These are phyloP conservation scores for Betta splendens DNA, from an alignment of 2,797 vertebrate species.

Conservation along the genomic window DNA sequence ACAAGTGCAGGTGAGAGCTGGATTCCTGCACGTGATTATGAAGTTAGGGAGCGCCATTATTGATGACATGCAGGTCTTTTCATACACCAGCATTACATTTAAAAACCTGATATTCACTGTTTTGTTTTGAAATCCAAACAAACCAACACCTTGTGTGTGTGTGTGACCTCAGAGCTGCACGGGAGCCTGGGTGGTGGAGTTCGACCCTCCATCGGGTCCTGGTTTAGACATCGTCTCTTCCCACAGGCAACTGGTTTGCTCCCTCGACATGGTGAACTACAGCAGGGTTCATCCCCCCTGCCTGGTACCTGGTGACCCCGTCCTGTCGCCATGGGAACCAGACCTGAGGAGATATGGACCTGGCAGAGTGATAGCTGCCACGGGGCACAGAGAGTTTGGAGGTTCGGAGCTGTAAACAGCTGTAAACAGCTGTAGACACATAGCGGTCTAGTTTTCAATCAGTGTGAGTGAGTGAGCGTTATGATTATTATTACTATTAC, in stretches of 20 bases:
- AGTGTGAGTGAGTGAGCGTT: too few relatives aligned
- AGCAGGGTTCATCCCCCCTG: constrained; percentile 50
- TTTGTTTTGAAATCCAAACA: neutral
- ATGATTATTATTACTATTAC: too few relatives aligned
- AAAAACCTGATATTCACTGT: too few relatives aligned
- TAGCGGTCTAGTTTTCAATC: too few relatives aligned
- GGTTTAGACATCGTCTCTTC: constrained; percentile 13
- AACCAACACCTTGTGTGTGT: neutral
- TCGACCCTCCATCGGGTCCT: constrained; percentile 65
- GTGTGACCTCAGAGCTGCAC: constrained; percentile 34
- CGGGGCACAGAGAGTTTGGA: constrained; percentile 73
- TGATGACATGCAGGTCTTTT: too few relatives aligned
- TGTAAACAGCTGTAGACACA: too few relatives aligned
- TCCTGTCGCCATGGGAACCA: constrained; percentile 86
- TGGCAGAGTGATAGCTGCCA: constrained; percentile 78
- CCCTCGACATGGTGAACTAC: constrained; percentile 81
- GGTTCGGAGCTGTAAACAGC: too few relatives aligned
- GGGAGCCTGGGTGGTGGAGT: constrained; percentile 82
- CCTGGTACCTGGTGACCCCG: constrained; percentile 83
- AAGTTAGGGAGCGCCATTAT: too few relatives aligned
- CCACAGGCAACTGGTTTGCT: constrained; percentile 70
- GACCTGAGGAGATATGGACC: constrained; percentile 79
- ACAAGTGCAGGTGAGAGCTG: constrained; percentile 73
- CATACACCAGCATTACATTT: too few relatives aligned
- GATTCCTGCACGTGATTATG: too few relatives aligned